Percentiles rank a stretch among this genome's conserved stretches.
Conservation (phyloP, 2,113 vertebrate species). For the Arenaria interpres region DNA sequence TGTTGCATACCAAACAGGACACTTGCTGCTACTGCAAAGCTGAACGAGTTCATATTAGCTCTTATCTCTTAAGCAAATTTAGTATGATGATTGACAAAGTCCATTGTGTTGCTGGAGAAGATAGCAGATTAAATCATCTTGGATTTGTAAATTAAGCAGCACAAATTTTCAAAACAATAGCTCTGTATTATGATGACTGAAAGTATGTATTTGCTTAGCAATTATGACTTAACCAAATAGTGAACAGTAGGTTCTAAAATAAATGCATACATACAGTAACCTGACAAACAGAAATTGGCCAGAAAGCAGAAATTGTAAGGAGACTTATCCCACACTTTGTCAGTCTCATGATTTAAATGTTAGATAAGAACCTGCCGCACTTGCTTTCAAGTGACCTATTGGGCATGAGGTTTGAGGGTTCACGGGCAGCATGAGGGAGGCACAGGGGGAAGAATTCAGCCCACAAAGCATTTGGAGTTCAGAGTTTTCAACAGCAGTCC, state of each 20-base stretch:
- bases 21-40: neutral
- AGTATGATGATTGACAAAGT: neutral
- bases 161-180: slow-evolving; percentile 9
- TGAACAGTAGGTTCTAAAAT: neutral
- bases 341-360: neutral
- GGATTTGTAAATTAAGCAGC: neutral
- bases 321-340: neutral
- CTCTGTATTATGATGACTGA: neutral
- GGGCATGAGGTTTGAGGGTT: neutral
- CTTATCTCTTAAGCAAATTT: neutral
- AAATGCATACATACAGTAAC: neutral
- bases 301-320: neutral
- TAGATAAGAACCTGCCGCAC: neutral
- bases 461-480: neutral
- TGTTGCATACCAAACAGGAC: neutral
- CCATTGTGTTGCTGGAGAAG: neutral
- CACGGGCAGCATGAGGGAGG: neutral
- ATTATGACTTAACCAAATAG: neutral
- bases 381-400: neutral
- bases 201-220: neutral
- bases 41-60: neutral
- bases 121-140: neutral
- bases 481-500: neutral
- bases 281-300: neutral
- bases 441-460: neutral